Conservation (phyloP, 2,888 invertebrate genomes). For the Petrolisthes manimaculis region DNA sequence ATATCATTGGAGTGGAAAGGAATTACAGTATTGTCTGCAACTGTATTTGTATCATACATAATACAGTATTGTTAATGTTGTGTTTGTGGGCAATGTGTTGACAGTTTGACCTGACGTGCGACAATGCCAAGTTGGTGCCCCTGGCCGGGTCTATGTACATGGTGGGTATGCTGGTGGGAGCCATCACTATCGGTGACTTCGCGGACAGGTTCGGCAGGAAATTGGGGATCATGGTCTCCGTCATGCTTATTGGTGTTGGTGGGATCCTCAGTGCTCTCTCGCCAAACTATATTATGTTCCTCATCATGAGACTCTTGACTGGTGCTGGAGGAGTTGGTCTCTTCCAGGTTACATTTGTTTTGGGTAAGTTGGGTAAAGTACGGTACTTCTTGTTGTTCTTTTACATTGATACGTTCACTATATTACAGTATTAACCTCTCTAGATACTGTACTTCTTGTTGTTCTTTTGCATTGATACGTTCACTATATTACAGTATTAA, state of each 20-base stretch:
- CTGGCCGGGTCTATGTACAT: conserved; percentile 61
- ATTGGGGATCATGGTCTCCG: conserved; percentile 45
- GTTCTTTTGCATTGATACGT: background rate
- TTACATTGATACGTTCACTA: background rate
- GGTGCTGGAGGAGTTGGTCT: conserved; percentile 63
- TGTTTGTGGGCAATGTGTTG: background rate
- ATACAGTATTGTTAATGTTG: background rate
- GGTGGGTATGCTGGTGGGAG: conserved; percentile 63
- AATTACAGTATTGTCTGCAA: background rate
- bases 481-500: background rate
- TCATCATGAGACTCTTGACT: conserved; percentile 56
- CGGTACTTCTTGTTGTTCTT: background rate
- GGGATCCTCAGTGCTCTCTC: conserved; percentile 46
- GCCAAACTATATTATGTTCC: conserved; percentile 57
- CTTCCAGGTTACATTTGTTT: conserved; percentile 57
- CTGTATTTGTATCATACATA: background rate
- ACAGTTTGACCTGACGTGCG: conserved; percentile 62
- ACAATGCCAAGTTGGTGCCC: conserved; percentile 43
- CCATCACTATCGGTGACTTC: conserved; percentile 63
- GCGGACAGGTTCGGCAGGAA: conserved; percentile 60
- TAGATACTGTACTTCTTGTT: background rate
- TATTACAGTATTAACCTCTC: background rate
- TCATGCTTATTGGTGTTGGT: conserved; percentile 39
- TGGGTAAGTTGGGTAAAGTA: conserved; percentile 38
- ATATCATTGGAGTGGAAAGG: too few species aligned